Percentiles rank a stretch among this genome's conserved stretches.
phyloP scores from a whole-genome alignment of 2,113 vertebrate species.

The Galbula dea region DNA sequence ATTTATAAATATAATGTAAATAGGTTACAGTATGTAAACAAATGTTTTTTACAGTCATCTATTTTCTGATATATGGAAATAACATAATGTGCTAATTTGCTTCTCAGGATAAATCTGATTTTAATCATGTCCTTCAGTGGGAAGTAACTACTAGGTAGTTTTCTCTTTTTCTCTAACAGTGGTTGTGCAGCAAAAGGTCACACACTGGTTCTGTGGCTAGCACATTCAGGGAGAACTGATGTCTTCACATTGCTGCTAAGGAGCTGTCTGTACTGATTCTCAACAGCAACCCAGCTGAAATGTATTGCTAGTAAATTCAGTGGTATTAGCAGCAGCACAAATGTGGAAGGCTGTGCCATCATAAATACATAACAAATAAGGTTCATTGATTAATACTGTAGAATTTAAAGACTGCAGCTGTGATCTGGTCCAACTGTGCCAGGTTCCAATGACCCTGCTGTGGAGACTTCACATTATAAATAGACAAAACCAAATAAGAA shows the following conservation, averaged over 20 bases:
- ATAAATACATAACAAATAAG: neutral
- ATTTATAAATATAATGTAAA: slow-evolving; percentile 26
- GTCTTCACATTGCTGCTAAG: neutral
- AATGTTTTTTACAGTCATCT: neutral
- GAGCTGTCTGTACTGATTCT: neutral
- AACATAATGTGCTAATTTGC: neutral
- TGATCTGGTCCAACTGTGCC: neutral
- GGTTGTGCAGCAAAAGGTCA: neutral
- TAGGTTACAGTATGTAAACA: neutral
- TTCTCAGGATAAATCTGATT: neutral
- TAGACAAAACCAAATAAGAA: neutral
- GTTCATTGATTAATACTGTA: neutral
- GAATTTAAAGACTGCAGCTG: neutral
- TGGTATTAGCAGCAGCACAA: neutral
- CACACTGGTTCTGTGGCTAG: neutral
- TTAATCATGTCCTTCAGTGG: neutral
- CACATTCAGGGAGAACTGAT: neutral
- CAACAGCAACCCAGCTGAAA: neutral
- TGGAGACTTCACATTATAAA: neutral
- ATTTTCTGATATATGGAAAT: neutral
- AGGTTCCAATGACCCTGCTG: neutral
- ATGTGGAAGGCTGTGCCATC: neutral
- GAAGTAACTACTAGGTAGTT: neutral
- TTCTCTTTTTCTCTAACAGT: neutral
- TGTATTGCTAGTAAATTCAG: neutral